Conservation (phyloP, 2,888 invertebrate species). For the Ellobium chinense region DNA sequence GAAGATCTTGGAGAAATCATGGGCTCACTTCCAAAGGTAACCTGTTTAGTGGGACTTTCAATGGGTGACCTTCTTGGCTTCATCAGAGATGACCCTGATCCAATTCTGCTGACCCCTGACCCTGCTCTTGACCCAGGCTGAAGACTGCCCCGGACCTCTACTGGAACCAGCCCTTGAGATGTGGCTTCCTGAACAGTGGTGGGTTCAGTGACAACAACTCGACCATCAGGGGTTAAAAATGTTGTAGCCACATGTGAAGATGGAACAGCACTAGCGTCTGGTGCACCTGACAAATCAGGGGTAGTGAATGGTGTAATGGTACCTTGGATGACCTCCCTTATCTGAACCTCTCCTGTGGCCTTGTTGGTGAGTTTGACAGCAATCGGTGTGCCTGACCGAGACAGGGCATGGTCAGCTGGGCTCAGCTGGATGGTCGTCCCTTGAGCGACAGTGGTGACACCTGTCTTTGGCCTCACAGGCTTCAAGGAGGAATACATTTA, state of each 20-base stretch:
- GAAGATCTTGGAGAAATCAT: constrained; percentile 6
- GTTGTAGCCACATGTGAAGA: not conserved
- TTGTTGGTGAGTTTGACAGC: constrained; percentile 19
- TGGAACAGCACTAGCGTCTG: not conserved
- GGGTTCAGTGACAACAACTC: constrained; percentile 34
- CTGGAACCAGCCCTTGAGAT: not conserved
- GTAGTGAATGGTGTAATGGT: constrained; percentile 17
- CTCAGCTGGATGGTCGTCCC: not conserved
- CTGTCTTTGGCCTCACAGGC: not conserved
- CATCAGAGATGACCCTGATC: not conserved
- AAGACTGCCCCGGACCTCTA: not conserved
- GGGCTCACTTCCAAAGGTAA: constrained; percentile 8
- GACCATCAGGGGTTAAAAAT: constrained; percentile 36
- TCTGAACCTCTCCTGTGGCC: constrained; percentile 19
- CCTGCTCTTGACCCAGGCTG: not conserved
- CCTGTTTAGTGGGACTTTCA: constrained; percentile 35
- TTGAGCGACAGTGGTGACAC: not conserved
- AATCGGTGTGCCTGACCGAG: constrained; percentile 11
- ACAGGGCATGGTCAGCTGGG: constrained; percentile 8
- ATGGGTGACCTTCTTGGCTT: not conserved
- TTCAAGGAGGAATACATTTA: too few relatives aligned
- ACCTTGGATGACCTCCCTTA: constrained; percentile 32
- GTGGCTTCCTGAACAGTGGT: not conserved
- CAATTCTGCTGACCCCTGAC: not conserved
- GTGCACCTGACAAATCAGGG: not conserved